phyloP scores from a whole-genome alignment of 2,888 invertebrate species.

The Scaeva pyrastri region DNA sequence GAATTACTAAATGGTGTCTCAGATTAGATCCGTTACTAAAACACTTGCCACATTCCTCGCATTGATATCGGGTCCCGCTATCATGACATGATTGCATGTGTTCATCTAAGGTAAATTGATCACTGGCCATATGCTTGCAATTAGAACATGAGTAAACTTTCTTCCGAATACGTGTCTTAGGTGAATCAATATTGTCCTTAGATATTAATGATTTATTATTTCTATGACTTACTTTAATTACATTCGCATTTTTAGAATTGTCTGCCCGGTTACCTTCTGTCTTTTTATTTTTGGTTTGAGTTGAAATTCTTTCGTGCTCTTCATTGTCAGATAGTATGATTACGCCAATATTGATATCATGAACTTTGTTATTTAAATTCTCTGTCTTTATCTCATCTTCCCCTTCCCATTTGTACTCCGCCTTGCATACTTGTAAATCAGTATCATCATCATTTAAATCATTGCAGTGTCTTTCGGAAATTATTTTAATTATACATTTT shows the following conservation, averaged over 20 bases:
- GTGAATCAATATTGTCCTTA: not conserved
- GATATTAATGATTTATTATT: not conserved
- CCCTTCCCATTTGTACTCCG: not conserved
- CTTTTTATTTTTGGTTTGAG: not conserved
- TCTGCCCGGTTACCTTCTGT: not conserved
- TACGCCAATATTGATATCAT: not conserved
- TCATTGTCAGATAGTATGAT: not conserved
- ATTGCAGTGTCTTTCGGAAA: not conserved
- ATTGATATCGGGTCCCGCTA: slow-evolving; percentile 2
- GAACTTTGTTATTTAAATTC: not conserved
- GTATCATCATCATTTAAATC: not conserved
- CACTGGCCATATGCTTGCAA: not conserved
- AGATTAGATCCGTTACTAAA: not conserved
- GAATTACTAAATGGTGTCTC: not conserved
- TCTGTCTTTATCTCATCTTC: not conserved
- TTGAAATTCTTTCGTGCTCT: not conserved
- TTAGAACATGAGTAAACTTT: not conserved
- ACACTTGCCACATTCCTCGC: slow-evolving; percentile 29
- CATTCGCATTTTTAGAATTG: not conserved
- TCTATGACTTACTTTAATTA: not conserved
- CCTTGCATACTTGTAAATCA: not conserved
- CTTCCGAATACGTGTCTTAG: not conserved
- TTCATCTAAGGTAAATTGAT: not conserved
- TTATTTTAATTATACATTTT: not conserved
- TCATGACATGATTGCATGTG: not conserved